Evolutionary conservation across 2,113 vertebrate genomes (phyloP).

Genomic region (Chloebia gouldiae): DNA sequence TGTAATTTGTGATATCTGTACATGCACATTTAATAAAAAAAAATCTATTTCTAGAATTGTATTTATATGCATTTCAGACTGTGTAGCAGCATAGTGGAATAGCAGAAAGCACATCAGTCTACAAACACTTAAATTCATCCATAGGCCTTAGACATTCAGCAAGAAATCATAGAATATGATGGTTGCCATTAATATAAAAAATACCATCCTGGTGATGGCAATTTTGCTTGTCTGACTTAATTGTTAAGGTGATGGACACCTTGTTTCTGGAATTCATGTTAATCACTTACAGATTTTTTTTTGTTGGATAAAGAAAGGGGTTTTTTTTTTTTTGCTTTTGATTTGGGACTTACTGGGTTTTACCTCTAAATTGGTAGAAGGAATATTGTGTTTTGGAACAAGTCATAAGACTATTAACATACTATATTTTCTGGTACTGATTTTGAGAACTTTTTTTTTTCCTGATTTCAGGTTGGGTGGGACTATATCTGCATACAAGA

Average conservation of each 20-base stretch:
- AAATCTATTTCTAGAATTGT: neutral
- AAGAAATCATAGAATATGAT: neutral
- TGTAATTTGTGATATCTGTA: neutral
- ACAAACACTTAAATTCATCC: neutral
- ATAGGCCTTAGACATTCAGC: neutral
- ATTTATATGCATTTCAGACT: neutral
- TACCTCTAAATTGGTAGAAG: neutral
- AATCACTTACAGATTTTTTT: neutral
- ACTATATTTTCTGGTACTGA: neutral
- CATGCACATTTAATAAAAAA: neutral
- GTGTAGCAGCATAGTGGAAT: neutral
- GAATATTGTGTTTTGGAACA: neutral
- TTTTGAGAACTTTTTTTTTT: conserved; percentile 73
- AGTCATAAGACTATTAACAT: neutral
- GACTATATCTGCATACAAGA: conserved; percentile 97
- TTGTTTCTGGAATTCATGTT: neutral
- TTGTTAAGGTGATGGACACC: neutral
- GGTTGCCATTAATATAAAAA: neutral
- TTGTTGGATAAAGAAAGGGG: neutral
- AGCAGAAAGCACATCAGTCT: neutral
- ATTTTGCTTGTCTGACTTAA: neutral
- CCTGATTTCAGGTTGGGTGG: conserved; percentile 91
- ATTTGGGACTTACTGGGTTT: neutral
- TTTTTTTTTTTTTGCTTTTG: neutral
- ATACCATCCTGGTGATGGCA: neutral